Evolutionary conservation across 2,113 vertebrate genomes (phyloP).

Genomic region (Micronisus gabar): DNA sequence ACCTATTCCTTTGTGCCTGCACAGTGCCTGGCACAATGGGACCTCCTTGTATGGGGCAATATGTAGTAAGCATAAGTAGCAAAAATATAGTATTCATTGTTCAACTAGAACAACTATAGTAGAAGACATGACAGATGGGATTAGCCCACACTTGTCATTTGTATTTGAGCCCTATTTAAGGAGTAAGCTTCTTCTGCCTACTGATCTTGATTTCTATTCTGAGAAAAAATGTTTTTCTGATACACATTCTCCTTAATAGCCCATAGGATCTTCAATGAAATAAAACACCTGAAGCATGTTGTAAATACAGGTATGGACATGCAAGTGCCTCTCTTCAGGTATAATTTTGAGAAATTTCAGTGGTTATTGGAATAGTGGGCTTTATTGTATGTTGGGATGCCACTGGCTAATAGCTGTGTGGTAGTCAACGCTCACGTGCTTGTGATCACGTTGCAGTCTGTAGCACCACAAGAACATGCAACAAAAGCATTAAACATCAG

Average conservation of each 20-base stretch:
- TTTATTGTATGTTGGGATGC: neutral
- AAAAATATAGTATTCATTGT: neutral
- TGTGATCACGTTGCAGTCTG: neutral
- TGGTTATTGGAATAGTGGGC: neutral
- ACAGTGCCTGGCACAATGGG: neutral
- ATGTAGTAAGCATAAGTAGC: neutral
- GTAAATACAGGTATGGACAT: neutral
- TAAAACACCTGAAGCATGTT: neutral
- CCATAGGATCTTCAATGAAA: neutral
- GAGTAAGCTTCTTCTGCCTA: neutral
- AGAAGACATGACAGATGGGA: neutral
- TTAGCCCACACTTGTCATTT: neutral
- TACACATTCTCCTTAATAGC: neutral
- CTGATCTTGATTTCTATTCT: neutral
- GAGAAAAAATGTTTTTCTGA: neutral
- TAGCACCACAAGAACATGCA: neutral
- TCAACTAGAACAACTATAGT: neutral
- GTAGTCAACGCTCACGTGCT: neutral
- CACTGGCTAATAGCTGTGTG: neutral
- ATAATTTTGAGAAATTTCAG: neutral
- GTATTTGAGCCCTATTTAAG: neutral
- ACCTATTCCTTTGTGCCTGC: neutral
- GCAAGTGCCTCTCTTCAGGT: neutral
- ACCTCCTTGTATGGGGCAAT: neutral
- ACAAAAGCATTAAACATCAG: neutral